Evolutionary conservation across 2,888 invertebrate genomes (phyloP).

Genomic region (Synergus umbraculus): DNA sequence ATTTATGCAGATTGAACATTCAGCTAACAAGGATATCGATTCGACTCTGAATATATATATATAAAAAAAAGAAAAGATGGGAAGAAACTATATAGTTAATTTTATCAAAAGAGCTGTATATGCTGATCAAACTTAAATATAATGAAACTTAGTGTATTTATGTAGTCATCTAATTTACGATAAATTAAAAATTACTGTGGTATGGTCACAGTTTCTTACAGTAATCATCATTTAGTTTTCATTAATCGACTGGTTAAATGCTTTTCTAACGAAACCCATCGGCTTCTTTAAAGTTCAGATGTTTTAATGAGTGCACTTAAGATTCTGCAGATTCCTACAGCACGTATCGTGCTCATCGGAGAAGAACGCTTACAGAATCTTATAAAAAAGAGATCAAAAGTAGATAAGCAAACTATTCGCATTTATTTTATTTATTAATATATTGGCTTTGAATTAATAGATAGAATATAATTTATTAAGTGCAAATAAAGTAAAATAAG

Average conservation of each 20-base stretch:
- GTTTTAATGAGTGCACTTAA: slow-evolving; percentile 67
- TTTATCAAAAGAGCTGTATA: not conserved
- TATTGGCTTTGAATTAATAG: too few relatives aligned
- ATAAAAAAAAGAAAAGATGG: not conserved
- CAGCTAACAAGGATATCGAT: slow-evolving; percentile 21
- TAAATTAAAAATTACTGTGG: too few relatives aligned
- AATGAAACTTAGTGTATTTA: not conserved
- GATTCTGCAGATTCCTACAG: slow-evolving; percentile 58
- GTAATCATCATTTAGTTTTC: not conserved
- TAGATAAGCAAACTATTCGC: too few relatives aligned
- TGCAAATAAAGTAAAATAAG: too few relatives aligned
- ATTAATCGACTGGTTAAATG: slow-evolving; percentile 5
- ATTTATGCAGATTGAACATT: slow-evolving; percentile 38
- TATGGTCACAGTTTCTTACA: too few relatives aligned
- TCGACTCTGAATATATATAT: not conserved
- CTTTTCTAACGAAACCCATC: slow-evolving; percentile 58
- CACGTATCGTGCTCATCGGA: too few relatives aligned
- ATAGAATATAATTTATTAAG: too few relatives aligned
- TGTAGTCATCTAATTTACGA: not conserved
- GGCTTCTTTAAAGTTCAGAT: slow-evolving; percentile 56
- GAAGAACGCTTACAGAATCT: too few relatives aligned
- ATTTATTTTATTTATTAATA: too few relatives aligned
- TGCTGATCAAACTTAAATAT: not conserved
- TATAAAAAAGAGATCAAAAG: too few relatives aligned
- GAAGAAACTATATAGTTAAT: not conserved